Evolutionary conservation across 2,113 vertebrate genomes (phyloP).

Genomic region (Callorhinus ursinus): DNA sequence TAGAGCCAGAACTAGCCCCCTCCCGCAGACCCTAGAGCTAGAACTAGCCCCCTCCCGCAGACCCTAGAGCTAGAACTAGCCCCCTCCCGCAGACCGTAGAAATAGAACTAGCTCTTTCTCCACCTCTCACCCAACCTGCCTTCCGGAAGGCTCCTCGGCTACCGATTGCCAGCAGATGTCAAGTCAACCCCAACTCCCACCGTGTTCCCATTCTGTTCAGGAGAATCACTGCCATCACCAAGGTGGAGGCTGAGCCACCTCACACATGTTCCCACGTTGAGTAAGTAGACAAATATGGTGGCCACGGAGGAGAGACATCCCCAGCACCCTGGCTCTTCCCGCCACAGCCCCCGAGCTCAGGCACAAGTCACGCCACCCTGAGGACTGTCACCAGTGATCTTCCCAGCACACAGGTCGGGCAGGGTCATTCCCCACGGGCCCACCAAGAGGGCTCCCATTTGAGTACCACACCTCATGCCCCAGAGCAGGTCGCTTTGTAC

Average conservation of each 20-base stretch:
- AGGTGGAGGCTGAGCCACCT: accelerated
- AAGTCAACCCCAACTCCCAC: too few species aligned
- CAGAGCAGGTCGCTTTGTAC: not conserved
- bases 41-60: too few species aligned
- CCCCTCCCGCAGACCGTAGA: not conserved
- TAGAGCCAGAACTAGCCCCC: not conserved
- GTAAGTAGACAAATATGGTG: not conserved
- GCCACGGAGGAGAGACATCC: accelerated
- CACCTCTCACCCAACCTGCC: not conserved
- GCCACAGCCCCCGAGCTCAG: accelerated
- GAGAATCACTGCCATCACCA: not conserved
- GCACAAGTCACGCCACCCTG: not conserved
- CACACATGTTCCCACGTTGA: accelerated
- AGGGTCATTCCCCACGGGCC: too few species aligned
- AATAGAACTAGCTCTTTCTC: not conserved
- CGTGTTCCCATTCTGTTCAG: not conserved
- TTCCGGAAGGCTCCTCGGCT: not conserved
- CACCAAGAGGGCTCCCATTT: too few species aligned
- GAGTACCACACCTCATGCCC: accelerated
- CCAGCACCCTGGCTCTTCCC: not conserved
- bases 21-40: not conserved
- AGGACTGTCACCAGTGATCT: not conserved
- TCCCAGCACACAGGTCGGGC: not conserved
- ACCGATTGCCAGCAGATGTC: too few species aligned
- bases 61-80: not conserved